Evolutionary conservation across 1,140 invertebrate genomes (phyloP), one percentile per base, ranked within the genome.

Genomic region (Spodoptera litura): DNA sequence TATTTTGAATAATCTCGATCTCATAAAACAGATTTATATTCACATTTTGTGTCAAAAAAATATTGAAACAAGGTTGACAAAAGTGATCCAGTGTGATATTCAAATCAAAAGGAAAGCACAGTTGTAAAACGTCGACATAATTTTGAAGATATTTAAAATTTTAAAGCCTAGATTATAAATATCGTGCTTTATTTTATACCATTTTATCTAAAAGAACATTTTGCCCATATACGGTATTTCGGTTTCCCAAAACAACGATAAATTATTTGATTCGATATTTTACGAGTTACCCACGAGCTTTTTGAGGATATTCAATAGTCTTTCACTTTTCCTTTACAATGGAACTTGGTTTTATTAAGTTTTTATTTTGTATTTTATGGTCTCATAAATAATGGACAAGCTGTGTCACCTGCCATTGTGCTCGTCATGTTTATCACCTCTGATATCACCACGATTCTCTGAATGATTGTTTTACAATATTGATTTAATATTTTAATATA

Each of bases 361-460:
- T 38, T 72, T 61, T 62, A 25, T 44, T 44, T 44, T 79, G 27
- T 70, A 79, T 56, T 83, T 79, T 81, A 80, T 78, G 59, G 53
- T 79, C 73, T 78, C 76, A 82, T 82, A 82, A 82, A 79, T 82
- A 61, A 78, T 72, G 38, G 81, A 78, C 79, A 76, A 78, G 59
- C 25, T 15, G 52, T 55, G 74, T 77, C 56, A 56, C 56, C 61
- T 27, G 31, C 38, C 31, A 70, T 71, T 75, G 71, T 78, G 38
- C 31, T 68, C 27, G 15, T 13, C 70, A 12, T 62, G 51, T 81
- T 84, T 84, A 84, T 84, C 82, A 78, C 20, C 52, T 62, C 44
- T 12, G 73, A 72, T 62, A 81, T 78, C 70, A 81, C 79, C 77
- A 75, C 20, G 35, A 73, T 71, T 83, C 74, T 31, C 53, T 80